Percentiles rank a stretch among this genome's conserved stretches.
phyloP scores from a whole-genome alignment of 2,797 vertebrate species.

The Cynodonichthys magdalenae region DNA sequence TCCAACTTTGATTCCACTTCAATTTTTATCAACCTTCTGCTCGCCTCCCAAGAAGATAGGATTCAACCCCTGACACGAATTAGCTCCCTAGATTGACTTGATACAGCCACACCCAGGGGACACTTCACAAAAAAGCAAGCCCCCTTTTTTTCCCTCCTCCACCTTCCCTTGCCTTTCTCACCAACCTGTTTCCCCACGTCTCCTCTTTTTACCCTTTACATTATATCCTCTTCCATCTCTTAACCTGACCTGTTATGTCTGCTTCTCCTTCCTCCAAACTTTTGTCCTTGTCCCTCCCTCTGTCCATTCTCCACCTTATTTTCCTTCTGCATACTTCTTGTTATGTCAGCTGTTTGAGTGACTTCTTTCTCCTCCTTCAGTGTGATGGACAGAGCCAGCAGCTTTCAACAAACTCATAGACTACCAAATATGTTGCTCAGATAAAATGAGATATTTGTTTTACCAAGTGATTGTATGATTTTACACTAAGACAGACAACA shows the following conservation, averaged over 20 bases:
- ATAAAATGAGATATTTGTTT: constrained; percentile 67
- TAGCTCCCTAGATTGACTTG: constrained; percentile 94
- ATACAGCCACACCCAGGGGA: constrained; percentile 88
- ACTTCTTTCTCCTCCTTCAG: constrained; percentile 75
- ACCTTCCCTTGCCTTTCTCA: no score
- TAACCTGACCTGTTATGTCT: constrained; percentile 14
- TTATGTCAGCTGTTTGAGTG: constrained; percentile 84
- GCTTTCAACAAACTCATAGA: constrained; percentile 88
- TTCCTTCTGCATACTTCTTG: constrained; percentile 68
- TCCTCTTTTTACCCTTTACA: constrained; percentile 61
- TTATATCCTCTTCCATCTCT: constrained; percentile 56
- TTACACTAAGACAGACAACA: no score
- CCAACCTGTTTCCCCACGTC: constrained; percentile 54
- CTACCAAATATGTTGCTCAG: constrained; percentile 67
- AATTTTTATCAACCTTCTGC: constrained; percentile 96
- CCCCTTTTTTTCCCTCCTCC: constrained; percentile 37
- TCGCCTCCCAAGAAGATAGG: constrained; percentile 92
- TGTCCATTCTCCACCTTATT: constrained; percentile 53
- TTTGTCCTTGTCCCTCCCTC: constrained; percentile 23
- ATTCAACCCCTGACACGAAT: constrained; percentile 95
- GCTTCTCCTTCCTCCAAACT: constrained; percentile 37
- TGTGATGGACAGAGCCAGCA: constrained; percentile 80
- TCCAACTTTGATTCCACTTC: constrained; percentile 98
- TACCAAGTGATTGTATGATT: background rate
- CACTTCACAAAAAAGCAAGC: constrained; percentile 77